These are phyloP conservation scores for Paraescarpia echinospica DNA, from an alignment of 1,140 invertebrate species.

Conservation along the genomic window DNA sequence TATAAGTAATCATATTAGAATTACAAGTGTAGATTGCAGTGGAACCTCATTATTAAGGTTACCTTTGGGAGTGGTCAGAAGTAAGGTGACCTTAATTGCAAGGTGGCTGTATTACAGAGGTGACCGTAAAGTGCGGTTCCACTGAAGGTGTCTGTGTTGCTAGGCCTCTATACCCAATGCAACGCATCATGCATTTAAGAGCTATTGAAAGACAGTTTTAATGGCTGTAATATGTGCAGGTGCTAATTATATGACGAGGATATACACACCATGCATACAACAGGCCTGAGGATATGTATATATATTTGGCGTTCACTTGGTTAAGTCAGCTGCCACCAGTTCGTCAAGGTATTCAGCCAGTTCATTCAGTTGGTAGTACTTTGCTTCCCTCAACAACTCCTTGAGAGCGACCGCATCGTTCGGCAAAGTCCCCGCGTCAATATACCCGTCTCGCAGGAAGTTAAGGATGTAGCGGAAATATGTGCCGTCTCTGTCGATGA, in stretches of 20 bases:
- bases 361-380: slow-evolving; percentile 21
- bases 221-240: background rate
- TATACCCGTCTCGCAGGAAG: slow-evolving; percentile 24
- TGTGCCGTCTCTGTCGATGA: slow-evolving; percentile 30
- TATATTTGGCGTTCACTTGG: background rate
- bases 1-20: too few species aligned
- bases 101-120: too few species aligned
- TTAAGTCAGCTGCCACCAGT: background rate
- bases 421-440: slow-evolving; percentile 23
- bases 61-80: too few species aligned
- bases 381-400: slow-evolving; percentile 24
- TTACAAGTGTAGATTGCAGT: too few species aligned
- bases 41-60: too few species aligned
- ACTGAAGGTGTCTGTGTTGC: background rate
- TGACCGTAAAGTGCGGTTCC: too few species aligned
- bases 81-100: too few species aligned
- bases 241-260: background rate
- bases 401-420: slow-evolving; percentile 7
- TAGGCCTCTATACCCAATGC: background rate
- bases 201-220: background rate
- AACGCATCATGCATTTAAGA: background rate
- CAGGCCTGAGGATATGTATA: too few species aligned
- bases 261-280: background rate
- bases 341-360: slow-evolving; percentile 16
- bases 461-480: slow-evolving; percentile 28